Evolutionary conservation across 2,113 vertebrate species (phyloP).

Genomic region (Cairina moschata): DNA sequence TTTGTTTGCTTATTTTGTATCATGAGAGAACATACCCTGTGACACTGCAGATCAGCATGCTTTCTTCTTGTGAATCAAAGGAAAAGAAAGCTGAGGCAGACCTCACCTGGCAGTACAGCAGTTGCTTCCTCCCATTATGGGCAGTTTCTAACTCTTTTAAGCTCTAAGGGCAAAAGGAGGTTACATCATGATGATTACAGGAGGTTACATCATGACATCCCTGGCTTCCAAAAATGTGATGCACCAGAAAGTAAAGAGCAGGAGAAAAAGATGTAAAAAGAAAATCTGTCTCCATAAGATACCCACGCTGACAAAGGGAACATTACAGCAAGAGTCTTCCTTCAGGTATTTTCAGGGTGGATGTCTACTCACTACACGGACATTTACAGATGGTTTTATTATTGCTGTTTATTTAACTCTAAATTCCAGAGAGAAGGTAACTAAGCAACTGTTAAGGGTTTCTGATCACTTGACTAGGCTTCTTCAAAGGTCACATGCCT

Average conservation of each 20-base stretch:
- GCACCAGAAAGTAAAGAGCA: not conserved
- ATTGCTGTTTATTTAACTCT: not conserved
- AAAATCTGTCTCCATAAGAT: not conserved
- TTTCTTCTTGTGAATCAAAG: not conserved
- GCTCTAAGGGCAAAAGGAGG: not conserved
- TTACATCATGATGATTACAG: accelerated
- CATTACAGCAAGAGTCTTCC: not conserved
- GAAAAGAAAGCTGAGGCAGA: not conserved
- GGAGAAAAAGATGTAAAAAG: not conserved
- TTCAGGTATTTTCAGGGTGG: not conserved
- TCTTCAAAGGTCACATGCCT: not conserved
- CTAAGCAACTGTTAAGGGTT: not conserved
- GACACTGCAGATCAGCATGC: not conserved
- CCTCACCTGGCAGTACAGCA: not conserved
- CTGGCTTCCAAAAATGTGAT: not conserved
- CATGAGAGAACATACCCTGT: not conserved
- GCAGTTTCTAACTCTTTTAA: not conserved
- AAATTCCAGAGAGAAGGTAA: not conserved
- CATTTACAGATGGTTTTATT: not conserved
- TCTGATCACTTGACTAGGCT: not conserved
- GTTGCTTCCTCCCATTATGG: not conserved
- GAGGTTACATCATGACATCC: not conserved
- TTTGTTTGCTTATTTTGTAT: not conserved
- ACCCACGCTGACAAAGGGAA: not conserved
- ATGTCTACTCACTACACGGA: not conserved